Evolutionary conservation across 2,797 vertebrate genomes (phyloP).

Genomic region (Anas capensis): DNA sequence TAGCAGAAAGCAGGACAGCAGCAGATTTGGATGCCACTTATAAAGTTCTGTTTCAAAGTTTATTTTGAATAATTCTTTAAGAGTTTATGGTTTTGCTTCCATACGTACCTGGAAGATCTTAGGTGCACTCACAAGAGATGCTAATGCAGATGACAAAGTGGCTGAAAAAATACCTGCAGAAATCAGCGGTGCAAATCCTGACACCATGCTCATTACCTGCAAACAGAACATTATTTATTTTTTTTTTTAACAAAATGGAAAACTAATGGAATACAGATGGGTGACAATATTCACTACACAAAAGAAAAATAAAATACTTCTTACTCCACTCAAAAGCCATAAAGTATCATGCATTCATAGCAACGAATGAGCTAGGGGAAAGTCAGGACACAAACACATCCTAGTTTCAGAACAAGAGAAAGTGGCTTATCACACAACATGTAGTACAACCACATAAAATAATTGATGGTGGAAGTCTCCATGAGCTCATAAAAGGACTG

Average conservation of each 20-base stretch:
- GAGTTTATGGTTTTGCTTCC: not conserved
- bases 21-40: not conserved
- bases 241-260: not conserved
- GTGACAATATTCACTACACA: not conserved
- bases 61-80: not conserved
- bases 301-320: not conserved
- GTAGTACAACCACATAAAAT: not conserved
- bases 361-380: not conserved
- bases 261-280: not conserved
- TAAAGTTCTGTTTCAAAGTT: not conserved
- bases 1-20: not conserved
- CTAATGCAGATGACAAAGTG: slow-evolving; percentile 96
- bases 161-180: slow-evolving; percentile 97
- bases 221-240: not conserved
- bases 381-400: not conserved
- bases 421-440: not conserved
- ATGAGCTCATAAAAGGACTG: accelerated
- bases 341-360: not conserved
- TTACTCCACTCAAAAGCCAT: not conserved
- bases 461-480: accelerated
- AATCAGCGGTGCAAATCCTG: slow-evolving; percentile 95
- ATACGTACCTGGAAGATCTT: slow-evolving; percentile 95
- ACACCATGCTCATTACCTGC: slow-evolving; percentile 95
- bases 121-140: slow-evolving; percentile 96
- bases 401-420: not conserved